Evolutionary conservation across 2,113 vertebrate genomes (phyloP), one percentile per base, ranked within the genome.

Genomic region (Meriones unguiculatus): DNA sequence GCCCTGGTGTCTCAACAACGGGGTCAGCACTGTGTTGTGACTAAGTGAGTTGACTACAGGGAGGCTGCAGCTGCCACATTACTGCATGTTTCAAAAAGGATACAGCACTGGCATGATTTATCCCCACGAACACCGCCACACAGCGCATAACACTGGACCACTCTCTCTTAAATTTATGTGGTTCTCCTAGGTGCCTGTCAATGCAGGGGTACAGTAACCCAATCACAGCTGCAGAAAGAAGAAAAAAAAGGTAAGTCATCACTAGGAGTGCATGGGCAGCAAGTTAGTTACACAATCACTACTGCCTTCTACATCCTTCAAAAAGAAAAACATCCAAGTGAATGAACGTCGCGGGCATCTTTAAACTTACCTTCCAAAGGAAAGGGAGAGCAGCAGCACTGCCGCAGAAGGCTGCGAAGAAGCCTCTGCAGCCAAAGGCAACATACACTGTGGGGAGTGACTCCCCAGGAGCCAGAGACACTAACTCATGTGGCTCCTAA

Each of bases 131-230:
- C 97, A 99, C 99, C 2, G 99, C 99, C 90, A 99, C 99, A 25
- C 99, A 99, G 97, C 99, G 99, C 99, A 99, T 99, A 89, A 99
- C 99, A 94, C 99, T 99, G 96, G 99, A 99, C 99, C 99, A 99
- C 97, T 99, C 99, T 95, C 99, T 98, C 98, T 99, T 99, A 98
- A 99, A 99, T 97, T 99, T 99, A 98, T 99, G 99, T 57, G 99
- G 99, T 96, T 99, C 99, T 62, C 99, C 99, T 93, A 99, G 98
- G 94, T 98, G 99, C 88, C 98, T 98, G 99, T 99, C 99, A 96
- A 99, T 99, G 98, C 99, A 99, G 25, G 99, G 99, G 98, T 99
- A 99, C 98, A 99, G 97, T 96, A 99, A 98, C 6, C 99, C 99
- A 87, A 99, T 99, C 97, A 99, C 96, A 64, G 99, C 99, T 99